Evolutionary conservation across 2,113 vertebrate species (phyloP), one percentile per base, ranked within the genome.

Genomic region (Istiophorus platypterus): DNA sequence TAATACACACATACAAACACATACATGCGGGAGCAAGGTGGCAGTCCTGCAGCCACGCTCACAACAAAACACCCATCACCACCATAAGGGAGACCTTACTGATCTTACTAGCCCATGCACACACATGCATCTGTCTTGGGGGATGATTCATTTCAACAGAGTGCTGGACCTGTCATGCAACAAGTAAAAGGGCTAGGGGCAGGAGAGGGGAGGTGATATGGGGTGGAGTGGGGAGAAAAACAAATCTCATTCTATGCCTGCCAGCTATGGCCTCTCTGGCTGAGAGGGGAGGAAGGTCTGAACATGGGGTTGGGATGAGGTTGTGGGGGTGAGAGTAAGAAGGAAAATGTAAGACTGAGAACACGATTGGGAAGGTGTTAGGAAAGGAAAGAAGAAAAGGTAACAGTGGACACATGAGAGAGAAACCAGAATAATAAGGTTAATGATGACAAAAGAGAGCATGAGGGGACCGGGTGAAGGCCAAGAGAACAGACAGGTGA

Each of bases 71-170:
- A 86, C 78, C 85, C 82, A 85, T 80, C 84, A 83, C 65, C 65
- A 68, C 68, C 76, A 81, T 45, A 31, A 88, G 68, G 80, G 74
- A 91, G 86, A 79, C 85, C 86, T 83, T 72, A 69, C 78, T 79
- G 49, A 70, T 88, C 73, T 78, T 61, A 62, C 78, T 34, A 26
- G 14, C 76, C 29, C 71, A 37, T n/a, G 61, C 47, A 67, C 41
- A 58, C 59, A 41, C 69, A 20, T 2, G 5, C 56, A 76, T 54
- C 61, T 39, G 80, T 85, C 81, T 17, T n/a, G 78, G 59, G 80
- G 89, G 75, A 91, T 92, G 88, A 91, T 92, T 92, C 92, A 93
- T 92, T 92, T 90, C 85, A 82, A 80, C 70, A 31, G 73, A 80
- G 83, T 57, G 80, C 81, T 20, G 66, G 82, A 85, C 80, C 85